phyloP scores from a whole-genome alignment of 1,140 invertebrate genomes.

The Brachionus sp. region DNA sequence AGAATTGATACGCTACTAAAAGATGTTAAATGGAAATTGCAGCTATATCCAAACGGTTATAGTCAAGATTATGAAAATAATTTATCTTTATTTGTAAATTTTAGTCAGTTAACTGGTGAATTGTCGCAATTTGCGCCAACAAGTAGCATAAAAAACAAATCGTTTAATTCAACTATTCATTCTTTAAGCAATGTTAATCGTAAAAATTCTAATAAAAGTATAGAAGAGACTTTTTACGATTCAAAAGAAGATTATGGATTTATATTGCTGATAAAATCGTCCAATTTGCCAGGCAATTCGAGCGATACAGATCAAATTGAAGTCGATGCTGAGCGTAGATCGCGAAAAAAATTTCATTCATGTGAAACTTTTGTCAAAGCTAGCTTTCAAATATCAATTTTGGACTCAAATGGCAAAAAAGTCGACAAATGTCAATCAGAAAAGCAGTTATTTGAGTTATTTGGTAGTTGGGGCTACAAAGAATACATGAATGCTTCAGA shows the following conservation, averaged over 20 bases:
- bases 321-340: background rate
- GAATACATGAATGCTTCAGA: conserved; percentile 2
- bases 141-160: background rate
- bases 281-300: background rate
- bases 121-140: background rate
- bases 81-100: conserved; percentile 41
- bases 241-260: background rate
- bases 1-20: background rate
- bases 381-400: conserved; percentile 34
- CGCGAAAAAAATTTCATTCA: background rate
- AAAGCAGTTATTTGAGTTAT: conserved; percentile 9
- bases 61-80: conserved; percentile 14
- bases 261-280: conserved; percentile 2
- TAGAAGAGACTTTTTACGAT: conserved; percentile 19
- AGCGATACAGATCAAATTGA: background rate
- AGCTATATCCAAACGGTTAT: conserved; percentile 41
- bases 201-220: background rate
- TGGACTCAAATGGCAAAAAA: conserved; percentile 19
- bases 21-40: conserved; percentile 29
- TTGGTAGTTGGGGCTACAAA: conserved; percentile 35
- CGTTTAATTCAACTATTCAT: background rate
- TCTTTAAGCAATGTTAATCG: no score
- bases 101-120: conserved; percentile 8
- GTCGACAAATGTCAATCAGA: conserved; percentile 35
- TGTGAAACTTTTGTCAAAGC: conserved; percentile 33